Base-by-base conservation (phyloP, 2,113 vertebrate species). In the Trogon melanurus region DNA sequence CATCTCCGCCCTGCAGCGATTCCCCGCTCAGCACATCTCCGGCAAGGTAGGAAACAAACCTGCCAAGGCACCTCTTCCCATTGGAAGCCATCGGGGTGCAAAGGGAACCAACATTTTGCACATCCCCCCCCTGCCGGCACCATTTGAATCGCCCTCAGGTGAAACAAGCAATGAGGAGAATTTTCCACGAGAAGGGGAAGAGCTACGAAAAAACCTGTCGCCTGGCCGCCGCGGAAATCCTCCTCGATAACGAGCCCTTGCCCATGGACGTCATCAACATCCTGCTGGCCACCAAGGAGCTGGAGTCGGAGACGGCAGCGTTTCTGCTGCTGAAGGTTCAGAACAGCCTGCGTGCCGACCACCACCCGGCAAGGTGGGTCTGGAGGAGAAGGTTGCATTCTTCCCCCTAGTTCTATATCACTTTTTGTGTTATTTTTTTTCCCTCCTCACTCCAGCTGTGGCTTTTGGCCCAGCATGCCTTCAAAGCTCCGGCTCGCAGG, bases 261-360 rank as follows among this genome's bases (percentile, higher is more conserved):
- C 51, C 89, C 65, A 96, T 95, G 96, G 97, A 98, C 34, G 53
- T 98, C 80, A 91, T 91, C 76, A 98, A 97, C 80, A 85, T 97
- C 65, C 64, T 97, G 45, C 85, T 96, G 90, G 97, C 96, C 17
- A 16, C 92, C 41, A 79, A 25, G 0, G 32, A 91, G 58, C 41
- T 98, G 88, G 94, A 96, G 53, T 34, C 38, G 0, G 97, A 98
- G 95, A 84, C 4, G 3, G 93, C 97, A 25, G 92, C 53, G 0
- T 94, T 97, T 34, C 88, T 98, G 60, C 61, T 94, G 79, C 95
- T 94, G 6, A 98, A 98, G 87, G 76, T 98, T 48, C 95, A 83
- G 91, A 92, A 20, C 88, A 96, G 73, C 27, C 85, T 97, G 19
- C 74, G 1, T 27, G 86, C 84, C 9, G 32, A 58, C 64, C 66